phyloP scores from a whole-genome alignment of 2,888 invertebrate genomes.

The Kuschelorhynchus macadamiae region DNA sequence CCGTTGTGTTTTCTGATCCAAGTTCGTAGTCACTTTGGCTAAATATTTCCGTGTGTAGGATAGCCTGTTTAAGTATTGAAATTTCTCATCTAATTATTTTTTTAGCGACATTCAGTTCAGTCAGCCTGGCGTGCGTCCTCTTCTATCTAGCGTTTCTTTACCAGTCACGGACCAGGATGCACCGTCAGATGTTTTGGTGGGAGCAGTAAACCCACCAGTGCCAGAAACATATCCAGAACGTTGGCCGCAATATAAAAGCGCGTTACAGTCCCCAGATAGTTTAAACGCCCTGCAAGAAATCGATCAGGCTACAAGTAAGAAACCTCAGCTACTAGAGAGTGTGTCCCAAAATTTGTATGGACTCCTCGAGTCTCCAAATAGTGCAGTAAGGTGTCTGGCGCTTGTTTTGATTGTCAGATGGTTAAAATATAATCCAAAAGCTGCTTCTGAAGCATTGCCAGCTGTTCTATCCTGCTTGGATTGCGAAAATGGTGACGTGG shows the following conservation, averaged over 20 bases:
- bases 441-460: slow-evolving; percentile 77
- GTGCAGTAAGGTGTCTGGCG: slow-evolving; percentile 78
- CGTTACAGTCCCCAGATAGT: slow-evolving; percentile 70
- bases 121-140: slow-evolving; percentile 72
- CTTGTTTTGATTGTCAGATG: slow-evolving; percentile 81
- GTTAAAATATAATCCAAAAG: slow-evolving; percentile 74
- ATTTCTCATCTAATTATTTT: slow-evolving; percentile 16
- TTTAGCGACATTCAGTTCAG: slow-evolving; percentile 72
- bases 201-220: slow-evolving; percentile 69
- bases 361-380: slow-evolving; percentile 75
- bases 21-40: too few species aligned
- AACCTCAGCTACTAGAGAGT: slow-evolving; percentile 77
- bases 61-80: too few species aligned
- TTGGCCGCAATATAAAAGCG: slow-evolving; percentile 70
- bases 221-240: slow-evolving; percentile 68
- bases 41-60: too few species aligned
- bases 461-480: slow-evolving; percentile 87
- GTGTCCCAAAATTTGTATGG: slow-evolving; percentile 77
- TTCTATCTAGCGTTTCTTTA: slow-evolving; percentile 76
- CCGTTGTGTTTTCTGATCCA: too few species aligned
- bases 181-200: slow-evolving; percentile 69
- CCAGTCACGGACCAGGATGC: slow-evolving; percentile 70
- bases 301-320: slow-evolving; percentile 79
- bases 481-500: slow-evolving; percentile 83
- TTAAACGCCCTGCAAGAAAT: slow-evolving; percentile 79